A percentile compares a stretch with the other conserved stretches of the same genome.
These are phyloP conservation scores for Catocala fraxini DNA, from an alignment of 2,888 invertebrate species.

Conservation along the genomic window DNA sequence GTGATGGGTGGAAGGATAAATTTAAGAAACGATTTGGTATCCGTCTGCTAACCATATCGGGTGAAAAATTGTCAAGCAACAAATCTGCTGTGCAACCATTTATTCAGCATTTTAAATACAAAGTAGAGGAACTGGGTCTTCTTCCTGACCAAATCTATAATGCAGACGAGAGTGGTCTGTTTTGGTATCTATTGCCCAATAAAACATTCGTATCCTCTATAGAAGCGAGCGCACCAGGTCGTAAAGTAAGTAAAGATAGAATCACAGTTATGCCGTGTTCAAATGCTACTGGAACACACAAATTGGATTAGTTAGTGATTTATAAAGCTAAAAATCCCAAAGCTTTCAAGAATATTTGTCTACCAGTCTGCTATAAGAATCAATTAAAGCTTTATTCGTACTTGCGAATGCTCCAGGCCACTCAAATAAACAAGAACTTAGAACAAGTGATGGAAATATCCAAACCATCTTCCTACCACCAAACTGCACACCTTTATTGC, in stretches of 20 bases:
- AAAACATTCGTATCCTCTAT: slow-evolving; percentile 46
- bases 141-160: slow-evolving; percentile 51
- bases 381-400: slow-evolving; percentile 51
- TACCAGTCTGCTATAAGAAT: slow-evolving; percentile 46
- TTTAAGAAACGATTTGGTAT: slow-evolving; percentile 59
- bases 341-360: slow-evolving; percentile 39
- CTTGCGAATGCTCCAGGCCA: slow-evolving; percentile 54
- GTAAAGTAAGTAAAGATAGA: slow-evolving; percentile 49
- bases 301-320: slow-evolving; percentile 47
- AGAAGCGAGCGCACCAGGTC: slow-evolving; percentile 47
- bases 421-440: slow-evolving; percentile 54
- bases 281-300: slow-evolving; percentile 51
- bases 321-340: slow-evolving; percentile 47
- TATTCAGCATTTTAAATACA: slow-evolving; percentile 48
- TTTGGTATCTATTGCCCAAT: slow-evolving; percentile 39
- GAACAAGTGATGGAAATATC: slow-evolving; percentile 54
- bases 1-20: slow-evolving; percentile 57
- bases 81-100: slow-evolving; percentile 51
- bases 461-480: slow-evolving; percentile 52
- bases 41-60: slow-evolving; percentile 44
- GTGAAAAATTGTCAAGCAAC: slow-evolving; percentile 53
- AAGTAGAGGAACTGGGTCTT: slow-evolving; percentile 47
- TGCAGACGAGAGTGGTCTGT: slow-evolving; percentile 48
- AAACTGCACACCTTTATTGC: slow-evolving; percentile 48
- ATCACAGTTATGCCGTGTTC: slow-evolving; percentile 56